Conservation (phyloP, 2,797 vertebrate species). For the Lithobates pipiens region DNA sequence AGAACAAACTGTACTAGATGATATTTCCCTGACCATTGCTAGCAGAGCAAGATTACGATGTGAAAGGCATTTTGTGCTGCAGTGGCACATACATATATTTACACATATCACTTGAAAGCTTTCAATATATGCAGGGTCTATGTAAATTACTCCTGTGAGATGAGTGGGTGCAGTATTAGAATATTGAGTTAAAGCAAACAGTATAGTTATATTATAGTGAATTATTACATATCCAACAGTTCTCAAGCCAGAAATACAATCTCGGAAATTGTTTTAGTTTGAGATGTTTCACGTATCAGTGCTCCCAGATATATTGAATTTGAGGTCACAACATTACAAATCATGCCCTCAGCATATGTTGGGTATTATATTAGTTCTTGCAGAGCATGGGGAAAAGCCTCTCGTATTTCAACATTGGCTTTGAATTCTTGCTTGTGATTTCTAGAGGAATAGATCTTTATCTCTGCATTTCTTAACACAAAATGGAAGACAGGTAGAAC, state of each 20-base stretch:
- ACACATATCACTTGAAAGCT: conserved; percentile 7
- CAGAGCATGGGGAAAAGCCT: conserved; percentile 25
- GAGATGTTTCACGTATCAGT: conserved; percentile 52
- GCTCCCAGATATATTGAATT: conserved; percentile 34
- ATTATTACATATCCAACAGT: conserved; percentile 28
- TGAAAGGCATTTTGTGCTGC: neutral
- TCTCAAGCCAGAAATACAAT: conserved; percentile 23
- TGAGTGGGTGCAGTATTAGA: neutral
- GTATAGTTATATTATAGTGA: conserved; percentile 22
- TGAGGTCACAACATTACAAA: conserved; percentile 49
- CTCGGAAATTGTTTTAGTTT: conserved; percentile 44
- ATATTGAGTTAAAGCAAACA: conserved; percentile 32
- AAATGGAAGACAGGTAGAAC: conserved; percentile 60
- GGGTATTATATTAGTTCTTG: conserved; percentile 52
- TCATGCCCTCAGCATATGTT: conserved; percentile 45
- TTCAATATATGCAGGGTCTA: conserved; percentile 38
- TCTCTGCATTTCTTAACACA: conserved; percentile 39
- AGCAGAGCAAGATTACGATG: neutral
- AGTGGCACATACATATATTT: conserved; percentile 1
- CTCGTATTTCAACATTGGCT: conserved; percentile 42
- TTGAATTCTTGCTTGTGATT: conserved; percentile 45
- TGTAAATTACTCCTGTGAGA: conserved; percentile 25
- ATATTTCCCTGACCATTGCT: neutral
- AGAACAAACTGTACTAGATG: neutral
- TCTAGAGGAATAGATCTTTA: conserved; percentile 50